phyloP scores from a whole-genome alignment of 2,797 vertebrate genomes.

The Siniperca scherzeri region DNA sequence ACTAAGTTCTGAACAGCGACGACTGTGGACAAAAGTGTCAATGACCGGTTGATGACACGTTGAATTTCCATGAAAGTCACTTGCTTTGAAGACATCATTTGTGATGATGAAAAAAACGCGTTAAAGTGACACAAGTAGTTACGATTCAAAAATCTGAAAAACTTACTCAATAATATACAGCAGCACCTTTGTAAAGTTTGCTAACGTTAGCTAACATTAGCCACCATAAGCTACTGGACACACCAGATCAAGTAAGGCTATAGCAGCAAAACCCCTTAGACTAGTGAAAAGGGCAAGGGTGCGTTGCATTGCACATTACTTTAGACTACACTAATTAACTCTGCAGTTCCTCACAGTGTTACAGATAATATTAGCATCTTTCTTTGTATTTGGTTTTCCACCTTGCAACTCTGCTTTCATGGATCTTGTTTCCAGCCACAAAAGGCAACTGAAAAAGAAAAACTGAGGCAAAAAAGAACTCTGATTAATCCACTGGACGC shows the following conservation, averaged over 20 bases:
- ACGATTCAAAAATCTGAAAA: not conserved
- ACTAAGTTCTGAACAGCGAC: not conserved
- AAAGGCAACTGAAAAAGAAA: not conserved
- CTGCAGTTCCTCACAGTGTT: not conserved
- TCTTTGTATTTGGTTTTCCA: not conserved
- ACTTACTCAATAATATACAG: not conserved
- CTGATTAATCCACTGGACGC: too few relatives aligned
- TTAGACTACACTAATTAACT: not conserved
- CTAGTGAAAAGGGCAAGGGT: not conserved
- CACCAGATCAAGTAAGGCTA: not conserved
- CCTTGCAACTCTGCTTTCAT: not conserved
- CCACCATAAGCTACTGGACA: not conserved
- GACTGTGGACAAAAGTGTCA: not conserved
- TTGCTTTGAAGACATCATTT: not conserved
- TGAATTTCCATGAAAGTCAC: slow-evolving; percentile 30
- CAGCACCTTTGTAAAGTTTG: not conserved
- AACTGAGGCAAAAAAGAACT: not conserved
- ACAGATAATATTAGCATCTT: not conserved
- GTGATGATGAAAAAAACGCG: not conserved
- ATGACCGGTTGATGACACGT: not conserved
- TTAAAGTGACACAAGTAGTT: not conserved
- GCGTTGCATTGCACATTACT: not conserved
- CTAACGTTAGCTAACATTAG: not conserved
- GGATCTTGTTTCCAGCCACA: not conserved
- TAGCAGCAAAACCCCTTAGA: not conserved